Conservation (phyloP, 2,797 vertebrate species). For the Hozukius guyotensis region DNA sequence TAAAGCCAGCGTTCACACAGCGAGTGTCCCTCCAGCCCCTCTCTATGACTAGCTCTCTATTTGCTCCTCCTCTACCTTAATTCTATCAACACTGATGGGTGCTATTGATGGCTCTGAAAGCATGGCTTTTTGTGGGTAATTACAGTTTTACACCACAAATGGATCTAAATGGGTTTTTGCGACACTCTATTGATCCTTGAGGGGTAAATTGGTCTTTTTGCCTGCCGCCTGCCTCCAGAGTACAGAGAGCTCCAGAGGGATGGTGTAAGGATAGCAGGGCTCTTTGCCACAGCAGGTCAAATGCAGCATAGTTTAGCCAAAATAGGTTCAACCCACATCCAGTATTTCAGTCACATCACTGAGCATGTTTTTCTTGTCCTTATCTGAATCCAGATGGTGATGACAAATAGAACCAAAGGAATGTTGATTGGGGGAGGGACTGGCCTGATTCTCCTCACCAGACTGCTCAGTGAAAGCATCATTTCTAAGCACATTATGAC, state of each 20-base stretch:
- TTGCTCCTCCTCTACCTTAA: constrained; percentile 49
- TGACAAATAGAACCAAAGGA: constrained; percentile 28
- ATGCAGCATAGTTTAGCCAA: constrained; percentile 2
- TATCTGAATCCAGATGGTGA: not conserved
- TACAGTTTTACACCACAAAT: constrained; percentile 76
- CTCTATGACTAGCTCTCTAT: constrained; percentile 17
- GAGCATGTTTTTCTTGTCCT: not conserved
- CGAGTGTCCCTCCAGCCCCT: constrained; percentile 20
- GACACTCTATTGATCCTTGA: constrained; percentile 69
- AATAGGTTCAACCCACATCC: constrained; percentile 8
- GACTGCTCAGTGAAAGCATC: not conserved
- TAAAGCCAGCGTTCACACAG: constrained; percentile 20
- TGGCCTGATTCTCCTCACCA: constrained; percentile 8
- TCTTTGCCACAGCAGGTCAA: constrained; percentile 19
- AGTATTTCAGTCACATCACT: not conserved
- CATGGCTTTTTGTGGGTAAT: constrained; percentile 68
- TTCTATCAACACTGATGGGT: constrained; percentile 54
- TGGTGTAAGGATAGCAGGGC: constrained; percentile 10
- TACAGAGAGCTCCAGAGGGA: constrained; percentile 1
- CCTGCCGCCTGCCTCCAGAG: constrained; percentile 40
- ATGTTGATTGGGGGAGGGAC: not conserved
- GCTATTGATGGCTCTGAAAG: constrained; percentile 70
- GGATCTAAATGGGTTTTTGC: constrained; percentile 77
- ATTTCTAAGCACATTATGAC: not conserved
- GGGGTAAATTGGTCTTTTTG: constrained; percentile 68